Evolutionary conservation across 1,140 invertebrate genomes (phyloP).

Genomic region (Pomacea maculata): DNA sequence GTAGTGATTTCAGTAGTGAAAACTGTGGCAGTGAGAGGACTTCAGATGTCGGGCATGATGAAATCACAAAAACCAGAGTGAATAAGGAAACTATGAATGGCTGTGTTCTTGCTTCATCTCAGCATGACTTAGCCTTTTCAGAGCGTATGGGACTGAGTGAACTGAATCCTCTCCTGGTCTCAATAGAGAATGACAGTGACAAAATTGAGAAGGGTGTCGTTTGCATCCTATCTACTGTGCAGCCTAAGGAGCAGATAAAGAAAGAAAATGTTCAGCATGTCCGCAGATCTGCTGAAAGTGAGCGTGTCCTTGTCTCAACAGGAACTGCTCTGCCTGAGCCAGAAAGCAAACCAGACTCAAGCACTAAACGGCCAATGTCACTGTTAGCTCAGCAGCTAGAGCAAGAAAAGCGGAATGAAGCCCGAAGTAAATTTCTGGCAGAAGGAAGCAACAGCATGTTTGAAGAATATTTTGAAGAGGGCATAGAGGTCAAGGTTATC

Average conservation of each 20-base stretch:
- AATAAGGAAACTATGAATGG: no score
- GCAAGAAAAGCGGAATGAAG: constrained; percentile 31
- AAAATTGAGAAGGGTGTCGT: no score
- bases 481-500: constrained; percentile 47
- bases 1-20: not conserved
- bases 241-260: constrained; percentile 33
- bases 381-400: constrained; percentile 33
- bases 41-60: no score
- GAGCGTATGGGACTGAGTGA: no score
- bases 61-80: no score
- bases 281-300: constrained; percentile 26
- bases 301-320: no score
- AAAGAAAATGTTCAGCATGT: constrained; percentile 39
- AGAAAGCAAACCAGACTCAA: not conserved
- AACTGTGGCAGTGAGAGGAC: not conserved
- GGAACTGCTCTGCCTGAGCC: no score
- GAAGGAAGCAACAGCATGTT: constrained; percentile 56
- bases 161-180: no score
- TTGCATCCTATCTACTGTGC: constrained; percentile 38
- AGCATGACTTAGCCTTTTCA: no score
- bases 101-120: no score
- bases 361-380: constrained; percentile 25
- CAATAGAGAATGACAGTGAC: no score
- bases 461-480: constrained; percentile 57
- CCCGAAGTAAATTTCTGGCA: constrained; percentile 37